These are phyloP conservation scores for Entomyzon cyanotis DNA, from an alignment of 2,113 vertebrate species.

Conservation along the genomic window DNA sequence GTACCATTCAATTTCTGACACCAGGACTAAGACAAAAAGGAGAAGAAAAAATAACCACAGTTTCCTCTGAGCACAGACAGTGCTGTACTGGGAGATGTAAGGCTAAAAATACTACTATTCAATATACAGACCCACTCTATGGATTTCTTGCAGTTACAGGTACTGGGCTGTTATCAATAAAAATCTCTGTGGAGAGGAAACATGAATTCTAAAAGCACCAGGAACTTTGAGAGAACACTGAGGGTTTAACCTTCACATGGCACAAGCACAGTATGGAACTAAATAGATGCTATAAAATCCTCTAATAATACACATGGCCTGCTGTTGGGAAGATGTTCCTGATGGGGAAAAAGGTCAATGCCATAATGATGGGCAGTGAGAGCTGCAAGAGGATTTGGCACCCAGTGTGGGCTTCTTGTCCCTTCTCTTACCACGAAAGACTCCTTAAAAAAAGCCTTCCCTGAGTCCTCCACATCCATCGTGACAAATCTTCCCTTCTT, in stretches of 20 bases:
- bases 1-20: neutral
- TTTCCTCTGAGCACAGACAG: neutral
- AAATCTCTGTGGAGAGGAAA: neutral
- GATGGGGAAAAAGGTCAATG: neutral
- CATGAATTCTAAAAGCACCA: neutral
- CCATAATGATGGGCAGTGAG: neutral
- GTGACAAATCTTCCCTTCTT: neutral
- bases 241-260: neutral
- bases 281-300: neutral
- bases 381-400: neutral
- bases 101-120: neutral
- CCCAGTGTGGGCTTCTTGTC: neutral
- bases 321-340: neutral
- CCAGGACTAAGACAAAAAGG: neutral
- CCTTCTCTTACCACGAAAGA: neutral
- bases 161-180: neutral
- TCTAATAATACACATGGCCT: neutral
- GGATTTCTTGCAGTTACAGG: neutral
- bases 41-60: neutral
- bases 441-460: neutral
- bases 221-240: neutral
- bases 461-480: neutral
- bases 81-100: neutral
- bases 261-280: neutral
- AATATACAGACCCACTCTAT: neutral